Percentiles rank a stretch among this genome's conserved stretches.
Conservation (phyloP, 92 coral and sea anemone species). For the Muricea muricata region DNA sequence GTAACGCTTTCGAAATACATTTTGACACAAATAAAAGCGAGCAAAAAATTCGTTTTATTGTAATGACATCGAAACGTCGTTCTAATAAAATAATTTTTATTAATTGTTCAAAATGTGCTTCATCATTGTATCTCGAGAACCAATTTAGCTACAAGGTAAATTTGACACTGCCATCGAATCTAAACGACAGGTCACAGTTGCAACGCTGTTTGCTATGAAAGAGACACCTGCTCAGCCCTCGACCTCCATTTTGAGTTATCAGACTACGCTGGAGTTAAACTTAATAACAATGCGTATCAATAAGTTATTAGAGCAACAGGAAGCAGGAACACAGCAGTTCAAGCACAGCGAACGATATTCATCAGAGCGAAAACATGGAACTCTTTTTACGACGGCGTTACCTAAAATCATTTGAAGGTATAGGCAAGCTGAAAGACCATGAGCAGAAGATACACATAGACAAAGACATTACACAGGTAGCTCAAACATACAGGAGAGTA, state of each 20-base stretch:
- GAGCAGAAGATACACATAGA: constrained; percentile 44
- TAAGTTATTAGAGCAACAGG: constrained; percentile 2
- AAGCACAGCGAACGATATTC: too few relatives aligned
- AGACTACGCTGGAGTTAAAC: constrained; percentile 29
- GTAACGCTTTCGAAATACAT: too few relatives aligned
- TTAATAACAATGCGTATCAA: constrained; percentile 30
- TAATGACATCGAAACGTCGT: too few relatives aligned
- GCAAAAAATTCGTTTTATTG: too few relatives aligned
- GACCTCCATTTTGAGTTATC: not conserved
- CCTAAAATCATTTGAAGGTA: not conserved
- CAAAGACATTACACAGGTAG: constrained; percentile 24
- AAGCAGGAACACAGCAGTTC: not conserved
- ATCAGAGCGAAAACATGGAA: constrained; percentile 17
- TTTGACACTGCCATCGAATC: too few relatives aligned
- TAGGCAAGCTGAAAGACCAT: constrained; percentile 38
- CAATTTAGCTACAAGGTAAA: not conserved
- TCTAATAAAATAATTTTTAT: too few relatives aligned
- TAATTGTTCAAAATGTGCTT: too few relatives aligned
- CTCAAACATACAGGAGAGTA: constrained; percentile 42
- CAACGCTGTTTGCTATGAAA: constrained; percentile 39
- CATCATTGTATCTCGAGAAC: constrained; percentile 32
- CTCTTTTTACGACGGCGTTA: constrained; percentile 12
- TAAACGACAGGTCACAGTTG: constrained; percentile 22
- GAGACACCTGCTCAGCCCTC: not conserved
- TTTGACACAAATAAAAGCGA: too few relatives aligned